These are phyloP conservation scores for Bellardia bayeri DNA, from an alignment of 2,888 invertebrate species.

Conservation along the genomic window DNA sequence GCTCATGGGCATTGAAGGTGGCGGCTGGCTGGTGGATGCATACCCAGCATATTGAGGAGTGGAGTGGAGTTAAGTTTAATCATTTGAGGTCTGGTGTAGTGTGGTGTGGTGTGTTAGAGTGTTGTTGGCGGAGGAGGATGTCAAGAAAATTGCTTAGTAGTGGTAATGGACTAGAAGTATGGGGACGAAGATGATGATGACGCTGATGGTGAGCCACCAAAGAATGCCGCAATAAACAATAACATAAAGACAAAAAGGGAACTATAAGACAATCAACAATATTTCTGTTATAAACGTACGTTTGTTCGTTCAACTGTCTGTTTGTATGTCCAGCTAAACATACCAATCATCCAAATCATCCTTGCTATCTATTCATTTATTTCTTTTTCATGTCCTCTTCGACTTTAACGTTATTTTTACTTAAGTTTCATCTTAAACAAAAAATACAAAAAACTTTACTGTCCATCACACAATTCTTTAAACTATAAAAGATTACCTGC, in stretches of 20 bases:
- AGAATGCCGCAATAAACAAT: slow-evolving; percentile 63
- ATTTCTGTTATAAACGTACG: slow-evolving; percentile 69
- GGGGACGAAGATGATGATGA: slow-evolving; percentile 20
- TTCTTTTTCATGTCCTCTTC: slow-evolving; percentile 40
- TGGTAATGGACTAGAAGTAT: slow-evolving; percentile 34
- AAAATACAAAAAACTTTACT: slow-evolving; percentile 58
- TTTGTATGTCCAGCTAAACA: slow-evolving; percentile 57
- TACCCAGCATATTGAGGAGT: background rate
- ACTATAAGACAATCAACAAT: slow-evolving; percentile 65
- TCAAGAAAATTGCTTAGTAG: slow-evolving; percentile 51
- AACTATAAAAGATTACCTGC: slow-evolving; percentile 55
- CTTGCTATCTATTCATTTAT: slow-evolving; percentile 52
- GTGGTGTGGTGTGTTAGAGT: slow-evolving; percentile 16
- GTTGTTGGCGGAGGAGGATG: slow-evolving; percentile 50
- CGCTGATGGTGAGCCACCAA: slow-evolving; percentile 62
- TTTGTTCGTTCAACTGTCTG: slow-evolving; percentile 60
- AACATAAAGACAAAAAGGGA: background rate
- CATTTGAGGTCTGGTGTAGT: background rate
- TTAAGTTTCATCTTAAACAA: slow-evolving; percentile 1
- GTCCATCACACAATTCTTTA: slow-evolving; percentile 35
- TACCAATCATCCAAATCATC: slow-evolving; percentile 70
- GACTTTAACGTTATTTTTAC: slow-evolving; percentile 28
- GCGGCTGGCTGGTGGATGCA: background rate
- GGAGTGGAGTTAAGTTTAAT: background rate
- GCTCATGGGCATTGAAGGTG: slow-evolving; percentile 58